Evolutionary conservation across 64 coral and sea anemone species (phyloP), one percentile per base, ranked within the genome.

Genomic region (Trachythela sp.): DNA sequence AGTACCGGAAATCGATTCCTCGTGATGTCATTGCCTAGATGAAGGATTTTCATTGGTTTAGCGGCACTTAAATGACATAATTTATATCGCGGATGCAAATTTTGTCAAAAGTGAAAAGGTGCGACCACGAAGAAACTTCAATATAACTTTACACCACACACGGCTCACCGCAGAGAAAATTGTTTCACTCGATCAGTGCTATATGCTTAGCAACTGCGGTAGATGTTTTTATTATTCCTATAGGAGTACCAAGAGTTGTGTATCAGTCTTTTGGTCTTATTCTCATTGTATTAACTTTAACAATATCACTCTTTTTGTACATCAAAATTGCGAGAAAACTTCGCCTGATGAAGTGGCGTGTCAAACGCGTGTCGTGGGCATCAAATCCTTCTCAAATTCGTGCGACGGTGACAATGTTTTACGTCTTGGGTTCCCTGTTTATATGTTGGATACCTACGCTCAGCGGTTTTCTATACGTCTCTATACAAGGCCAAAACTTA

Each of bases 381-480:
- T 72, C 68, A 10, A 72, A 27, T 6, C n/a, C 24, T 31, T 35
- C 1, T 27, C 68, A 72, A 72, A 72, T 72, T 35, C 24, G 33
- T 31, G 68, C 68, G 0, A 26, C 68, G 9, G n/a, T 72, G 33
- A 72, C 68, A 27, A 31, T 72, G 33, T 72, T 72, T 26, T 72
- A 72, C 26, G 68, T 72, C 68, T 72, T 72, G 68, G 68, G 68
- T 26, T 27, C 68, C 68, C 26, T 72, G 68, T 72, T 35, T 72
- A 14, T 72, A 27, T 72, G n/a, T 35, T 35, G 24, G 68, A 31
- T 72, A 72, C 68, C 68, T 24, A 72, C 26, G 24, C 2, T 72
- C 33, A 31, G 68, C 68, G 24, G n/a, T 31, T 26, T 72, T 31
- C 1, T 72, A 35, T 72, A 72, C 9, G 68, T 35, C 10, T 31